These are phyloP conservation scores for Anthopleura sola DNA, from an alignment of 64 coral and sea anemone genomes.

Conservation along the genomic window DNA sequence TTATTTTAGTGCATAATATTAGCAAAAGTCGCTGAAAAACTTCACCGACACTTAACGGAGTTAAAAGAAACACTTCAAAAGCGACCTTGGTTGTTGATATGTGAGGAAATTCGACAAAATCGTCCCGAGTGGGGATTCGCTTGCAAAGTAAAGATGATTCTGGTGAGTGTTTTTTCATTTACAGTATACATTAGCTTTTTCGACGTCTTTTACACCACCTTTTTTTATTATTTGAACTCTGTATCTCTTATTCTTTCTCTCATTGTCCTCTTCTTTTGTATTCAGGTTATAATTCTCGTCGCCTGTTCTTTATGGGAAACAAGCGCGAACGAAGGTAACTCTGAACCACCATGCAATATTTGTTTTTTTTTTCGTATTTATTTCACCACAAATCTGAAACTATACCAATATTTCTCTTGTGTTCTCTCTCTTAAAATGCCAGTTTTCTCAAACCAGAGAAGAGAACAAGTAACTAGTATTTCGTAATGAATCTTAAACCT, in stretches of 20 bases:
- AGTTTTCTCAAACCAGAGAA: not conserved
- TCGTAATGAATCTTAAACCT: not conserved
- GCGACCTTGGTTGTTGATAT: not conserved
- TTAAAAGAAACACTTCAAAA: not conserved
- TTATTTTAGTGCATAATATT: not conserved
- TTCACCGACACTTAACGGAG: not conserved
- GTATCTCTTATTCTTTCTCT: not conserved
- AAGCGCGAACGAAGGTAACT: not conserved
- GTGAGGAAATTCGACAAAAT: not conserved
- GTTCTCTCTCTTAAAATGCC: not conserved
- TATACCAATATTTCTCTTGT: not conserved
- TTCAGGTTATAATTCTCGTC: not conserved
- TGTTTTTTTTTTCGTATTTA: not conserved
- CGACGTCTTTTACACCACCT: not conserved
- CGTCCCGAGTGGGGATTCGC: conserved; percentile 2
- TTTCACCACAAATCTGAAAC: not conserved
- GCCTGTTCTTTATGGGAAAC: not conserved
- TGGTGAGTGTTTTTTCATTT: not conserved
- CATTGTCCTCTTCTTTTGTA: not conserved
- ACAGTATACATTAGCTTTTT: not conserved
- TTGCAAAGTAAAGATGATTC: not conserved
- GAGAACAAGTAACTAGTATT: not conserved
- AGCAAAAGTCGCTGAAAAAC: not conserved
- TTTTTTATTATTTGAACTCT: not conserved
- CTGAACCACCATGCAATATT: not conserved